Evolutionary conservation across 2,888 invertebrate genomes (phyloP).

Genomic region (Ptychoptera contaminata): DNA sequence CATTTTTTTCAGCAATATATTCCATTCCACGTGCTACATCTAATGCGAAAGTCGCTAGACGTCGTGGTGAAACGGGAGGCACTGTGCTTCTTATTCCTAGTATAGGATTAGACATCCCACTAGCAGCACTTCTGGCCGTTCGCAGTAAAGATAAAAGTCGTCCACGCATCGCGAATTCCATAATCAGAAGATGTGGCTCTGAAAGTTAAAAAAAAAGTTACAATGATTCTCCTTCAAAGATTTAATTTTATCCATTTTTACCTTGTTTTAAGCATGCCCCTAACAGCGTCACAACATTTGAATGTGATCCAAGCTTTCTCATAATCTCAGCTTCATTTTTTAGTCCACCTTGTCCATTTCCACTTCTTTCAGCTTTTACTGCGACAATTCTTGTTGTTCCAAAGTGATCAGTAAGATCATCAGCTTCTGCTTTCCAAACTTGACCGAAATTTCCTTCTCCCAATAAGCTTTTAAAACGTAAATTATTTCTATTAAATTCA

Average conservation of each 20-base stretch:
- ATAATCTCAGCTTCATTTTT: slow-evolving; percentile 71
- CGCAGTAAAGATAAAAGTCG: slow-evolving; percentile 61
- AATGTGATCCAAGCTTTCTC: slow-evolving; percentile 68
- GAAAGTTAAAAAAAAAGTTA: slow-evolving; percentile 21
- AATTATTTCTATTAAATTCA: slow-evolving; percentile 64
- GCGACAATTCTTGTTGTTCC: slow-evolving; percentile 68
- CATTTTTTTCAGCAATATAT: slow-evolving; percentile 64
- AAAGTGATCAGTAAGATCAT: slow-evolving; percentile 59
- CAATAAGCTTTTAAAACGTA: slow-evolving; percentile 59
- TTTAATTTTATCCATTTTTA: slow-evolving; percentile 23
- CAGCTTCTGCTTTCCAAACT: slow-evolving; percentile 77
- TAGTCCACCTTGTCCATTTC: slow-evolving; percentile 57
- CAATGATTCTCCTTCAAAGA: background rate
- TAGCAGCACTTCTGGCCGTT: slow-evolving; percentile 32
- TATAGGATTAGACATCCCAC: slow-evolving; percentile 17
- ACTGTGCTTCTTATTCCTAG: slow-evolving; percentile 22
- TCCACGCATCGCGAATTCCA: slow-evolving; percentile 78
- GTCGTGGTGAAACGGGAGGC: slow-evolving; percentile 35
- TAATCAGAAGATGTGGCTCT: slow-evolving; percentile 70
- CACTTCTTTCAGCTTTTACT: slow-evolving; percentile 67
- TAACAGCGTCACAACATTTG: slow-evolving; percentile 64
- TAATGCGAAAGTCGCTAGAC: slow-evolving; percentile 63
- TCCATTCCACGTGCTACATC: slow-evolving; percentile 78
- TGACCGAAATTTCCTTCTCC: slow-evolving; percentile 79
- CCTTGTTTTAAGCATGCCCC: slow-evolving; percentile 75